Base-by-base conservation (phyloP, 2,888 invertebrate genomes). In the Hyppa rectilinea region DNA sequence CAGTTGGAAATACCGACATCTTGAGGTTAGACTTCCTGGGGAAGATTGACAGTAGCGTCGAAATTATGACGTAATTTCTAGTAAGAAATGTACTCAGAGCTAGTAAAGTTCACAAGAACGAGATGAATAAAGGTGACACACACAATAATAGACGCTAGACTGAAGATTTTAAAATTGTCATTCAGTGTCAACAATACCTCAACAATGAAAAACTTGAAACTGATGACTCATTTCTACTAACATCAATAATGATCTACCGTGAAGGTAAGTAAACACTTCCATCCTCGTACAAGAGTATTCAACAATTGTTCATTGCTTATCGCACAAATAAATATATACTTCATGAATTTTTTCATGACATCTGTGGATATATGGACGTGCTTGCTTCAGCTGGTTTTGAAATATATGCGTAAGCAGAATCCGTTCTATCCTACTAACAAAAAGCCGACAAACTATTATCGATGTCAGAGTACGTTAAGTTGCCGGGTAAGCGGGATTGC, bases 201-300 rank as follows among this genome's bases (percentile, higher is more conserved):
- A 47, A 59, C 47, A 53, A 36, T 36, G 34, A 66, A 56, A 29
- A 5, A 52, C 12, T 34, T 71, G 31, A 31, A 26, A 23, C 23
- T 29, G 12, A 45, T 69, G 63, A 68, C 29, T 75, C 56, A 78
- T 47, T 40, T 14, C 23, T 49, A 63, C 29, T 45, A n/a, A 52
- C 69, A 52, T 56, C 50, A 40, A 10, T 26, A 50, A 53, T 62
- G 40, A 68, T 75, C 34, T 17, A 59, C 49, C 53, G 40, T 60
- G 80, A 70, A 79, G 64, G 53, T 66, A 63, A 75, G 71, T 52
- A 78, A 75, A 70, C 55, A 79, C 31, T 34, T 40, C n/a, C n/a
- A n/a, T n/a, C 10, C 43, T 12, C 6, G 10, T 43, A 65, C 23
- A 58, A 20, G 34, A 45, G 5, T 40, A 62, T 45, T 63, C 2